Conservation (phyloP, 2,113 vertebrate species). For the Casuarius casuarius region DNA sequence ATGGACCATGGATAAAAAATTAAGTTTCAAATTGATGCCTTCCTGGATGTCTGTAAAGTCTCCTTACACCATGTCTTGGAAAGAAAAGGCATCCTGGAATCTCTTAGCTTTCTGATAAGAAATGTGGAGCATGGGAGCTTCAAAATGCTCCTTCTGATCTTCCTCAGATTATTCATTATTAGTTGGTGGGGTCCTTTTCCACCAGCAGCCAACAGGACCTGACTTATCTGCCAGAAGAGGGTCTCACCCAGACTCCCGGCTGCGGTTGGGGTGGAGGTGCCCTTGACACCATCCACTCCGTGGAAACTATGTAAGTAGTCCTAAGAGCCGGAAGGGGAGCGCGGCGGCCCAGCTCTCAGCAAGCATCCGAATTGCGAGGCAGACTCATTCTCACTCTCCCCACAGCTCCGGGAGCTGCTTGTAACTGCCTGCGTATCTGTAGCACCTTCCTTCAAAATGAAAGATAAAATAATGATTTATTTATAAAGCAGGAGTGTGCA, state of each 20-base stretch:
- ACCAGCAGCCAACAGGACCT: not conserved
- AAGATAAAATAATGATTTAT: not conserved
- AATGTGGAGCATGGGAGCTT: not conserved
- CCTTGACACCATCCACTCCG: not conserved
- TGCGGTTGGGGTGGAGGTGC: not conserved
- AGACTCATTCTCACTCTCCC: not conserved
- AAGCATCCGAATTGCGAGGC: not conserved
- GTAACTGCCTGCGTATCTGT: not conserved
- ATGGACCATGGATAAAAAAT: not conserved
- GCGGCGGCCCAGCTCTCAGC: fast-evolving
- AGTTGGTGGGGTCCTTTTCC: not conserved
- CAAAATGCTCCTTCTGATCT: not conserved
- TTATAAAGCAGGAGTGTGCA: not conserved
- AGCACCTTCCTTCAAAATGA: not conserved
- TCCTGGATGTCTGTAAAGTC: not conserved
- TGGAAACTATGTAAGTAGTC: not conserved
- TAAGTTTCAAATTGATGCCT: not conserved
- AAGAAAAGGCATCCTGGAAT: not conserved
- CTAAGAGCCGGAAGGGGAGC: not conserved
- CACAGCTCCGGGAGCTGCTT: not conserved
- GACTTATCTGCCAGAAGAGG: not conserved
- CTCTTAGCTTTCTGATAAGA: not conserved
- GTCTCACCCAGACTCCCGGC: not conserved
- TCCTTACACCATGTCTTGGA: not conserved
- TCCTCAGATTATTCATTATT: not conserved